Evolutionary conservation across 2,113 vertebrate genomes (phyloP).

Genomic region (Chinchilla lanigera): DNA sequence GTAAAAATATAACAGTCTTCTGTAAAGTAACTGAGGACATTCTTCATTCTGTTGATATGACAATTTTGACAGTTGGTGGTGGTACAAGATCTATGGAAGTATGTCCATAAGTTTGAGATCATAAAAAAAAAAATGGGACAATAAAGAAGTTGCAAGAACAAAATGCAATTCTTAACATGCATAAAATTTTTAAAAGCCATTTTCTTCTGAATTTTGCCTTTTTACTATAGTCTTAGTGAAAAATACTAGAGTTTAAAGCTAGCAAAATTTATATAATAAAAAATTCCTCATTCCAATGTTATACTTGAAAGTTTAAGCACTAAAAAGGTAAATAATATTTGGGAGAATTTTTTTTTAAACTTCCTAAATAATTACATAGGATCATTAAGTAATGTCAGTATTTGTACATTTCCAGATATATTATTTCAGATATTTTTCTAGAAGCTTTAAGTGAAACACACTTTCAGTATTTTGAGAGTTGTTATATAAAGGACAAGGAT

Average conservation of each 20-base stretch:
- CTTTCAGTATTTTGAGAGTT: neutral
- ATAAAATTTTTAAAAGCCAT: neutral
- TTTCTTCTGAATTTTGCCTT: neutral
- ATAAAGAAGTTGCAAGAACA: neutral
- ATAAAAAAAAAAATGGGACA: slow-evolving; percentile 34
- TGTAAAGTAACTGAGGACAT: slow-evolving; percentile 59
- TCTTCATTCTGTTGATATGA: slow-evolving; percentile 62
- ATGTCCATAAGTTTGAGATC: slow-evolving; percentile 38
- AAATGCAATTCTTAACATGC: neutral
- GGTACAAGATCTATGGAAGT: slow-evolving; percentile 52
- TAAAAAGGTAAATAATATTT: neutral
- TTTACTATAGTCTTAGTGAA: neutral
- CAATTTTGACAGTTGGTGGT: slow-evolving; percentile 61
- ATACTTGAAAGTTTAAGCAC: neutral
- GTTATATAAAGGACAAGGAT: neutral
- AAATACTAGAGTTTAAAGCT: neutral
- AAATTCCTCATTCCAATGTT: neutral
- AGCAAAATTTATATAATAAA: neutral
- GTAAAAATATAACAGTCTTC: slow-evolving; percentile 62
- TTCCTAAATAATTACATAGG: neutral
- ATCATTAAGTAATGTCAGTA: neutral
- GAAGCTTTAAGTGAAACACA: neutral
- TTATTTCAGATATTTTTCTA: neutral
- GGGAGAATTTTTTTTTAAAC: neutral
- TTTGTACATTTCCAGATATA: neutral